Base-by-base conservation (phyloP, 2,797 vertebrate genomes). In the Siniperca scherzeri region DNA sequence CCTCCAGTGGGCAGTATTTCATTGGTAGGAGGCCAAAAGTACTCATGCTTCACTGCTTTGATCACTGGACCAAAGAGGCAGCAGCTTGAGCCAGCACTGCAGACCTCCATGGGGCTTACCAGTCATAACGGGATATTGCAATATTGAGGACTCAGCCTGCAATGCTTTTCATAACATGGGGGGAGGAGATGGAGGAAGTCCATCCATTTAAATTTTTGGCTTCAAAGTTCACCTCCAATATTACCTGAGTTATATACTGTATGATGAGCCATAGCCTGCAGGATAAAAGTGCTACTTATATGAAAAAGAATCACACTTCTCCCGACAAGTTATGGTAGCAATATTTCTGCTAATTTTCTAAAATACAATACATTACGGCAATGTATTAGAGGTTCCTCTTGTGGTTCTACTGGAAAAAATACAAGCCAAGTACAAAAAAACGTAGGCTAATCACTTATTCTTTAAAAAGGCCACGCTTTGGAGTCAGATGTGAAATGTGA, bases 61-160 rank as follows among this genome's bases (percentile, higher is more conserved):
- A 93, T 91, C 89, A 91, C 56, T 85, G 83, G 89, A 94, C 92
- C 92, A 91, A 89, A 89, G 70, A 91, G 80, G 77, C 80, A 86
- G 90, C 85, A 83, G 88, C 82, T 81, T 79, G 77, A 88, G 88
- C 79, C 87, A 77, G 84, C 67, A 25, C 81, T 78, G 80, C 88
- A 86, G 81, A 89, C 77, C 81, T 90, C 86, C 87, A 88, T 76
- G 74, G 80, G 69, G 83, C 86, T 90, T 78, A 74, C 82, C 70
- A 82, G 69, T 88, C 88, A 87, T 86, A 90, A 88, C 60, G 33
- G 75, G 78, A 82, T 83, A 84, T 83, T 86, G 89, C 85, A 90
- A 93, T 90, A 90, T 77, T 87, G 81, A 91, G 73, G 76, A 86
- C 44, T 88, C 76, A 85, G 77, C 40, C 74, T 74, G 87, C 67